Evolutionary conservation across 2,113 vertebrate genomes (phyloP).

Genomic region (Ornithorhynchus anatinus): DNA sequence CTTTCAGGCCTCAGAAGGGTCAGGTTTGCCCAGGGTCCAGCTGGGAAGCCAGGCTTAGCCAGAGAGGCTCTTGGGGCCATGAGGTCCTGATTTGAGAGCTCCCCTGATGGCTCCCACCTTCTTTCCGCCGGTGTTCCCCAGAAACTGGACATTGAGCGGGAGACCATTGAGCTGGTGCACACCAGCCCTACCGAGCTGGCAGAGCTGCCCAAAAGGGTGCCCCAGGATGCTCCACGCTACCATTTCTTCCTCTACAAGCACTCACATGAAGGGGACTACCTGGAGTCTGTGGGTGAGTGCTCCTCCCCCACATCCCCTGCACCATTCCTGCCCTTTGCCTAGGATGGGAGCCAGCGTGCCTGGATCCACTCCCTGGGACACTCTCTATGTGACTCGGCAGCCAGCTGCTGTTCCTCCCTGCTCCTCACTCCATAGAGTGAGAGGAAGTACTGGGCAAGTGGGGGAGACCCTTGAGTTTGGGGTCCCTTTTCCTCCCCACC

Average conservation of each 20-base stretch:
- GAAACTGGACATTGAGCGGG: conserved; percentile 91
- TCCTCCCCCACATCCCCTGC: background rate
- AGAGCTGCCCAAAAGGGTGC: conserved; percentile 89
- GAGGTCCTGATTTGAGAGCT: fast-evolving
- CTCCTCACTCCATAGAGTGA: no score
- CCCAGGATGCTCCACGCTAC: conserved; percentile 90
- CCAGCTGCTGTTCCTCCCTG: background rate
- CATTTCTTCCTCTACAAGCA: conserved; percentile 97
- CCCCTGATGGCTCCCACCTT: fast-evolving
- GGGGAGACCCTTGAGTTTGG: no score
- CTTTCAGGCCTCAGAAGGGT: no score
- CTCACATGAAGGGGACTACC: conserved; percentile 86
- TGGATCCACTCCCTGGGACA: no score
- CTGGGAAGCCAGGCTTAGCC: background rate
- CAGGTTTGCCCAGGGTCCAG: background rate
- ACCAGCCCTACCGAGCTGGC: conserved; percentile 86
- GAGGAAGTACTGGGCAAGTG: background rate
- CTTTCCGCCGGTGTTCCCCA: conserved; percentile 48
- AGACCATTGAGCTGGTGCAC: conserved; percentile 94
- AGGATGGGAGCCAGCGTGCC: no score
- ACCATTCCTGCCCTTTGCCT: background rate
- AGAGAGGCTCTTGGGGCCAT: background rate
- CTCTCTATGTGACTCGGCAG: no score
- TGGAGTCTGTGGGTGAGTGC: conserved; percentile 91
- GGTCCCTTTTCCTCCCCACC: no score